These are phyloP conservation scores for Zhuqinia jingwanae DNA, from an alignment of 2,888 invertebrate genomes.

Conservation along the genomic window DNA sequence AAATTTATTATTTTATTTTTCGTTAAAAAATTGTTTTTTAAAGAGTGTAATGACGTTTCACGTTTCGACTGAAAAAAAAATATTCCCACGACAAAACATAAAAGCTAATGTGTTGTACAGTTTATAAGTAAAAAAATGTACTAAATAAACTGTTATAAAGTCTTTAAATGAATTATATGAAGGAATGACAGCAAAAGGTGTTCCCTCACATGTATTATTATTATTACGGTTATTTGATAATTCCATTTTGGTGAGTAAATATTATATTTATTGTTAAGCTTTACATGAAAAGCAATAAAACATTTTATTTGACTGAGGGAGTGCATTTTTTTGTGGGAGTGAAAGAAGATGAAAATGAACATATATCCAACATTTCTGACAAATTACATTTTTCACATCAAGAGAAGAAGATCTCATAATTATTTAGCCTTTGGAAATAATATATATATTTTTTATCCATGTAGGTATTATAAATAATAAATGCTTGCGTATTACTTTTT, in stretches of 20 bases:
- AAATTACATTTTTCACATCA: slow-evolving; percentile 55
- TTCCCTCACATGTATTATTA: slow-evolving; percentile 40
- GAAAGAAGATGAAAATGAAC: slow-evolving; percentile 42
- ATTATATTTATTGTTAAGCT: background rate
- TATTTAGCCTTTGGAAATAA: slow-evolving; percentile 31
- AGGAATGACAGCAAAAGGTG: slow-evolving; percentile 35
- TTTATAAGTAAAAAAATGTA: background rate
- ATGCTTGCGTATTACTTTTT: slow-evolving; percentile 1
- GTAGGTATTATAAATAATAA: background rate
- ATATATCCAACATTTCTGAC: slow-evolving; percentile 42
- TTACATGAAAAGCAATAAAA: slow-evolving; percentile 32
- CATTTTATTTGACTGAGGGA: slow-evolving; percentile 25
- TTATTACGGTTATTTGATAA: slow-evolving; percentile 37
- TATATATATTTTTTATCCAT: no score
- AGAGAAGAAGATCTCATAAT: slow-evolving; percentile 23
- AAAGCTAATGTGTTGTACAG: background rate
- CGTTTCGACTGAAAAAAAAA: slow-evolving; percentile 12
- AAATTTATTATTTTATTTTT: background rate
- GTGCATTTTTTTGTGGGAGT: slow-evolving; percentile 14
- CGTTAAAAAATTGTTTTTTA: background rate
- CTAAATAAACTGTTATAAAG: no score
- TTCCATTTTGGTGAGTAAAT: slow-evolving; percentile 19
- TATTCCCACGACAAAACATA: slow-evolving; percentile 29
- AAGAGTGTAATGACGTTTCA: background rate
- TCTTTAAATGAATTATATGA: background rate